Base-by-base conservation (phyloP, 2,888 invertebrate species). In the Griposia aprilina region DNA sequence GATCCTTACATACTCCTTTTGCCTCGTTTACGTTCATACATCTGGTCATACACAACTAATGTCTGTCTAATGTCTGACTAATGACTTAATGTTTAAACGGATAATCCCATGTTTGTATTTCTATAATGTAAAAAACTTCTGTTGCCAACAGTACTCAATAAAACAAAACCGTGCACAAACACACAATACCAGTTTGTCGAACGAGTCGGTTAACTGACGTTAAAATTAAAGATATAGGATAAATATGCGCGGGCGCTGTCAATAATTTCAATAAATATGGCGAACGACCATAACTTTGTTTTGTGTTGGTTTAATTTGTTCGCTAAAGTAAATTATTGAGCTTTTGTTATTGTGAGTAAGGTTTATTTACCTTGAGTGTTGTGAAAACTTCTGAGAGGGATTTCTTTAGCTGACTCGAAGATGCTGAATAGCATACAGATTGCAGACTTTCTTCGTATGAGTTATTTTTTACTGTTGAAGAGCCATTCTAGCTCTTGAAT, bases 191-290 rank as follows among this genome's bases (percentile, higher is more conserved):
- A 81, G 73, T 78, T 74, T 62, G 66, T 76, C 69, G 26, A 69
- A 48, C 85, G 75, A 83, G 78, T 82, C 67, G 68, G 78, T 66
- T 82, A 82, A 80, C 79, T 75, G 74, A 76, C 80, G 73, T 66
- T 81, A 74, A 87, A 87, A 87, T 87, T 88, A 88, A 87, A 87
- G 88, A 87, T 85, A 87, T 71, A 71, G 69, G 79, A 87, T 87
- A 88, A 85, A 87, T 88, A 78, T 88, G 80, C 82, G 65, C 77
- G 15, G 23, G 23, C 50, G 65, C 80, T 77, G 88, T 88, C 87
- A 84, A 87, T 87, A 76, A 73, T 84, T 84, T 87, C 84, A 87
- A 87, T 87, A 88, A 87, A 87, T 86, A 87, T 87, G 82, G 79
- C 86, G 57, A 8, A 23, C 57, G 60, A 62, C 66, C 84, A 76